Percentiles rank a stretch among this genome's conserved stretches.
Evolutionary conservation across 2,797 vertebrate genomes (phyloP).

Genomic region (Phoxinus dragarum): DNA sequence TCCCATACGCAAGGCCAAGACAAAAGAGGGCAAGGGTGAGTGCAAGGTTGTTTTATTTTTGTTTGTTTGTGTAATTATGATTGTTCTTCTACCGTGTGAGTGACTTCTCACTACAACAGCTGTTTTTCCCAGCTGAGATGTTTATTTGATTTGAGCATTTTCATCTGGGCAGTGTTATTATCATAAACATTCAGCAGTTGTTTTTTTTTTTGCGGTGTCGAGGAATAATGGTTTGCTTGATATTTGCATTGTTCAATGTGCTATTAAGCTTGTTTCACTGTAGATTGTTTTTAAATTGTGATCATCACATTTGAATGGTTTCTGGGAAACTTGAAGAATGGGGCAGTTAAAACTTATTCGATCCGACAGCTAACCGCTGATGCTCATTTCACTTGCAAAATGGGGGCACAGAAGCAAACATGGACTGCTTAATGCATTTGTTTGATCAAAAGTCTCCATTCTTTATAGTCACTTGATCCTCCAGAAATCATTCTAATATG

Average conservation of each 20-base stretch:
- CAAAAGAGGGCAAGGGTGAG: conserved; percentile 97
- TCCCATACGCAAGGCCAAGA: conserved; percentile 94
- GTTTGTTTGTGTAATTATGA: not conserved
- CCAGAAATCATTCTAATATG: not conserved
- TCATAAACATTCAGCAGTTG: not conserved
- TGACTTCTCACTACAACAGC: not conserved
- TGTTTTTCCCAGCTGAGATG: not conserved
- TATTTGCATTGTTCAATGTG: not conserved
- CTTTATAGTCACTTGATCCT: not conserved
- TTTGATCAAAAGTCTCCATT: not conserved
- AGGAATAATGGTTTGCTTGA: not conserved
- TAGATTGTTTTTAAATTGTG: conserved; percentile 15
- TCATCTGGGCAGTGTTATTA: not conserved
- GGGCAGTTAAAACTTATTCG: not conserved
- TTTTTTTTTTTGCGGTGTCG: too few species aligned
- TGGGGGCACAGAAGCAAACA: not conserved
- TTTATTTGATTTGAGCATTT: not conserved
- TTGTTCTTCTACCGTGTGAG: not conserved
- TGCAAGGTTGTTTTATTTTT: not conserved
- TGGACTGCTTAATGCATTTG: not conserved
- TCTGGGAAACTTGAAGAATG: conserved; percentile 6
- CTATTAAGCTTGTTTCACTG: not conserved
- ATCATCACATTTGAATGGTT: conserved; percentile 6
- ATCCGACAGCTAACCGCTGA: not conserved
- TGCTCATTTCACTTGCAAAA: not conserved